Percentiles rank a stretch among this genome's conserved stretches.
phyloP scores from a whole-genome alignment of 2,888 invertebrate genomes.

The Thalpophila matura region DNA sequence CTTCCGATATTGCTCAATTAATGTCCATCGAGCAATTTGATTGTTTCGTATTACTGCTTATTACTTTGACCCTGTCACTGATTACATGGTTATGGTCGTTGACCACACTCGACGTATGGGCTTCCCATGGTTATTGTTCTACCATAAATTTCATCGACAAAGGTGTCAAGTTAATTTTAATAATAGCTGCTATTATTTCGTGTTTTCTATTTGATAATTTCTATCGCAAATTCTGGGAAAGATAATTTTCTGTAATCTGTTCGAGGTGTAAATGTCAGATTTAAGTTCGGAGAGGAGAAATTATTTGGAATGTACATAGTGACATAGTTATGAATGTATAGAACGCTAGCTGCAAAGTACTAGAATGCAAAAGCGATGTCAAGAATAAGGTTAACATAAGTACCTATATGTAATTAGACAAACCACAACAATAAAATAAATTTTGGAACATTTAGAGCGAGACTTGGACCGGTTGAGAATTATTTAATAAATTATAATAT shows the following conservation, averaged over 20 bases:
- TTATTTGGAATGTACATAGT: no score
- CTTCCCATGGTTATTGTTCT: slow-evolving; percentile 19
- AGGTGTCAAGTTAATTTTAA: slow-evolving; percentile 47
- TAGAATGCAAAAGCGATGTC: no score
- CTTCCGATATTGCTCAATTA: slow-evolving; percentile 11
- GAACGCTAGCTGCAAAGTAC: no score
- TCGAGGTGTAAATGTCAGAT: slow-evolving; percentile 10
- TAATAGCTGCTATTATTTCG: slow-evolving; percentile 35
- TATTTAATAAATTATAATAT: no score
- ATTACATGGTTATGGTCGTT: neutral
- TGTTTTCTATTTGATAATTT: slow-evolving; percentile 35
- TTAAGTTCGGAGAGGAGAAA: no score
- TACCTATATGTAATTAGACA: no score
- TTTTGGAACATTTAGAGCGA: no score
- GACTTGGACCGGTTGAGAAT: no score
- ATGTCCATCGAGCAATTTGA: slow-evolving; percentile 1
- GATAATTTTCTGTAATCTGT: slow-evolving; percentile 21
- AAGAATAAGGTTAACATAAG: no score
- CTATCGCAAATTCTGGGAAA: slow-evolving; percentile 11
- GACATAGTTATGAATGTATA: no score
- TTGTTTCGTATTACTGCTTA: neutral
- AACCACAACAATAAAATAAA: no score
- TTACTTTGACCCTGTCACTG: neutral
- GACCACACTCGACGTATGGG: neutral
- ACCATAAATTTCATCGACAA: slow-evolving; percentile 5